These are phyloP conservation scores for Daktulosphaira vitifoliae DNA, from an alignment of 1,140 invertebrate species.

Conservation along the genomic window DNA sequence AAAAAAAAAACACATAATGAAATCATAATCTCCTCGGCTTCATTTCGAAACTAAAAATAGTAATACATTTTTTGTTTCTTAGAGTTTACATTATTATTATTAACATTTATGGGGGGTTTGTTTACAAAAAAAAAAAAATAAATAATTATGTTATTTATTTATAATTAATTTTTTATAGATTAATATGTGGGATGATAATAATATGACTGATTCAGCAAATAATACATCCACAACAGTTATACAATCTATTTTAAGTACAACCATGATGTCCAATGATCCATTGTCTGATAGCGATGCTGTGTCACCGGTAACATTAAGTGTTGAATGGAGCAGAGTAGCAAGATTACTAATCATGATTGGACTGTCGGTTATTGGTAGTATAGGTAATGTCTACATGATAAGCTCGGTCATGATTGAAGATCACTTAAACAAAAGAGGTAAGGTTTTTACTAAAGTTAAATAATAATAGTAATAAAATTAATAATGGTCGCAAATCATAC, in stretches of 20 bases:
- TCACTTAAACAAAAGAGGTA: constrained; percentile 60
- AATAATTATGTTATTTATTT: too few relatives aligned
- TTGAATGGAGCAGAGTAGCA: constrained; percentile 60
- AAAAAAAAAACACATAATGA: too few relatives aligned
- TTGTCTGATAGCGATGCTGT: constrained; percentile 34
- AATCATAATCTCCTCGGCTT: too few relatives aligned
- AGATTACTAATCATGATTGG: constrained; percentile 57
- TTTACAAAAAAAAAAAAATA: too few relatives aligned
- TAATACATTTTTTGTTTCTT: too few relatives aligned
- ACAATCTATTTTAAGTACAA: constrained; percentile 12
- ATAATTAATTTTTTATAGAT: too few relatives aligned
- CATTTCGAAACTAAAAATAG: too few relatives aligned
- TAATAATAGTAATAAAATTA: not conserved
- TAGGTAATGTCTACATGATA: constrained; percentile 68
- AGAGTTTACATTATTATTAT: too few relatives aligned
- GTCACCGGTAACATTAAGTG: constrained; percentile 52
- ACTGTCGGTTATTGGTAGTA: constrained; percentile 56
- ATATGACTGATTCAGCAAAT: not conserved
- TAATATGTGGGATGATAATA: not conserved
- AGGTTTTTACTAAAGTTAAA: constrained; percentile 28
- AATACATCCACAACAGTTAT: not conserved
- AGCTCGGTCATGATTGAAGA: constrained; percentile 65
- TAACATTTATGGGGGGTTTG: too few relatives aligned
- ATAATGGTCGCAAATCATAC: too few relatives aligned
- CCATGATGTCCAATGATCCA: not conserved